Base-by-base conservation (phyloP, 2,797 vertebrate species). In the Bovichtus variegatus region DNA sequence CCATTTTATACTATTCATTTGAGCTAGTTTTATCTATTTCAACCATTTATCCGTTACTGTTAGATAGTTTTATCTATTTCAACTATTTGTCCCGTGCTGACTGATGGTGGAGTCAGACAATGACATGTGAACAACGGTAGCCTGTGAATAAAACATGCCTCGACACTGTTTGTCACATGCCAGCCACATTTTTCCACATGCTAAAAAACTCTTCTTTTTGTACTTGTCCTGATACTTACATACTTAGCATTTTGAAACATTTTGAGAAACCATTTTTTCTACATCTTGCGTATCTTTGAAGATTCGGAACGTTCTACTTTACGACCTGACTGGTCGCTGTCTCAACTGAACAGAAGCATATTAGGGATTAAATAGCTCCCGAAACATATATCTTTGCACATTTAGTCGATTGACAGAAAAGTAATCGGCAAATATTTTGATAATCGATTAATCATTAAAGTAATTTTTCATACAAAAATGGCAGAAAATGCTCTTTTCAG, bases 141-240 rank as follows among this genome's bases (percentile, higher is more conserved):
- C 64, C 41, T 53, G 64, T 92, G 67, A 91, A 92, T 91, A 90
- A 93, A 91, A 68, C 60, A 91, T 91, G 76, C 3, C 7, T n/a
- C 9, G 38, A 58, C 27, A 15, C 55, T 74, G 71, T 79, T 61
- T 18, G 40, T 89, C 83, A 80, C 78, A 25, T 69, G 59, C 77
- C 79, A 50, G 13, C 44, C n/a, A n/a, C n/a, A n/a, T n/a, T n/a
- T n/a, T 47, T 49, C 8, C 21, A 50, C 23, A 8, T 50, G 3
- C 40, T 54, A 8, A 54, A 41, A 65, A 65, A n/a, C 2, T 12
- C 12, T 44, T 19, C 6, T 46, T 1, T 6, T 44, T 5, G 25
- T 34, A 34, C n/a, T 13, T 1, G 13, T 23, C 6, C 27, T 23
- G 3, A 12, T 19, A 19, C 16, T 54, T 19, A 31, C 4, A 19